Base-by-base conservation (phyloP, 2,888 invertebrate species). In the Strigamia transsilvanica region DNA sequence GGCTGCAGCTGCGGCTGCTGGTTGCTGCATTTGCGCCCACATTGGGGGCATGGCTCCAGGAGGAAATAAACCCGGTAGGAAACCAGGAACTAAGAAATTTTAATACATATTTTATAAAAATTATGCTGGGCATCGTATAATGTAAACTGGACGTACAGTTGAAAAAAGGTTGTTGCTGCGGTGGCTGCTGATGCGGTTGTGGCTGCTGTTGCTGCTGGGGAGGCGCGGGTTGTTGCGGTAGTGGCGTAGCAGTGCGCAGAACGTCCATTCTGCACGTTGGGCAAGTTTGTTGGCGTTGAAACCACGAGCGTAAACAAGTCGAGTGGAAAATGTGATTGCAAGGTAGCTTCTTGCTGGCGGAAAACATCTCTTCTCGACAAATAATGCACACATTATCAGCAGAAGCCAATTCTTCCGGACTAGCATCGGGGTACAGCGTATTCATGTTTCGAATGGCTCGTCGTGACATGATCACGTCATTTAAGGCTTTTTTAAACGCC, bases 281-380 rank as follows among this genome's bases (percentile, higher is more conserved):
- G 87, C 99, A 99, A 5, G 99, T 99, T 90, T 99, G 99, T 88
- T 99, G 99, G 10, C 99, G 92, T 90, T 99, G 99, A 90, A 99
- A 99, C 99, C 99, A 99, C 56, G 98, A 97, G 80, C 99, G 93
- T 82, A 99, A 91, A 89, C 99, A 99, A 82, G 95, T 94, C 78
- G 98, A 95, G 89, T 99, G 99, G 91, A 99, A 99, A 86, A 99
- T 99, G 89, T 99, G 99, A 88, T 97, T 97, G 90, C 99, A 99
- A 0, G 99, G 99, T 84, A 99, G 89, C 87, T 98, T 99, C 89
- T 99, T 99, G 61, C 98, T 94, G 80, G 92, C 93, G 84, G 91
- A 89, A 4, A 91, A 90, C 94, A 94, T 94, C 87, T 94, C 94
- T 88, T 94, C 94, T 18, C 98, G 92, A 88, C 99, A 99, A 86